phyloP scores from a whole-genome alignment of 2,113 vertebrate species.

The Anhinga anhinga region DNA sequence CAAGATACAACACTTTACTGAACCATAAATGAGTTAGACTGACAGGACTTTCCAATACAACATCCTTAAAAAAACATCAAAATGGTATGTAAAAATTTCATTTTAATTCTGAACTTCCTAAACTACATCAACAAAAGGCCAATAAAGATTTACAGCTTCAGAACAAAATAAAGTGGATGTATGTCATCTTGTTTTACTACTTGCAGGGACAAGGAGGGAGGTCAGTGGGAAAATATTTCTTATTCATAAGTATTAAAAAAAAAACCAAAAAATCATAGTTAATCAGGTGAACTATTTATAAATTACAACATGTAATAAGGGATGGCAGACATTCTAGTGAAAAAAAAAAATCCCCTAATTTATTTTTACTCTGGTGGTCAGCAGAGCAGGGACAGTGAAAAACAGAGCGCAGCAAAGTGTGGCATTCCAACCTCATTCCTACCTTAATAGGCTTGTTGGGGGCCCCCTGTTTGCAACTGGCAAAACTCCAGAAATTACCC shows the following conservation, averaged over 20 bases:
- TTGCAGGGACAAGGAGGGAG: not conserved
- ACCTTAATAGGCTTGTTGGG: conserved; percentile 39
- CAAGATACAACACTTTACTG: not conserved
- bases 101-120: not conserved
- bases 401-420: conserved; percentile 22
- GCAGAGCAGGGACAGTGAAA: conserved; percentile 23
- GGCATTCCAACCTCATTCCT: conserved; percentile 50
- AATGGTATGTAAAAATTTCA: not conserved
- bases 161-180: not conserved
- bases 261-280: not conserved
- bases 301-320: conserved; percentile 28
- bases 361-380: conserved; percentile 43
- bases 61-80: not conserved
- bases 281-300: conserved; percentile 26
- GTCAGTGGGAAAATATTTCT: not conserved
- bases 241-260: not conserved
- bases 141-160: not conserved
- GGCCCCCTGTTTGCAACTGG: conserved; percentile 28
- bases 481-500: conserved; percentile 44
- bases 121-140: not conserved
- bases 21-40: not conserved
- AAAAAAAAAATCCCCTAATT: not conserved
- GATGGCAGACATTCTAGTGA: not conserved
- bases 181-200: not conserved
- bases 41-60: not conserved